Evolutionary conservation across 2,797 vertebrate genomes (phyloP).

Genomic region (Zalophus californianus): DNA sequence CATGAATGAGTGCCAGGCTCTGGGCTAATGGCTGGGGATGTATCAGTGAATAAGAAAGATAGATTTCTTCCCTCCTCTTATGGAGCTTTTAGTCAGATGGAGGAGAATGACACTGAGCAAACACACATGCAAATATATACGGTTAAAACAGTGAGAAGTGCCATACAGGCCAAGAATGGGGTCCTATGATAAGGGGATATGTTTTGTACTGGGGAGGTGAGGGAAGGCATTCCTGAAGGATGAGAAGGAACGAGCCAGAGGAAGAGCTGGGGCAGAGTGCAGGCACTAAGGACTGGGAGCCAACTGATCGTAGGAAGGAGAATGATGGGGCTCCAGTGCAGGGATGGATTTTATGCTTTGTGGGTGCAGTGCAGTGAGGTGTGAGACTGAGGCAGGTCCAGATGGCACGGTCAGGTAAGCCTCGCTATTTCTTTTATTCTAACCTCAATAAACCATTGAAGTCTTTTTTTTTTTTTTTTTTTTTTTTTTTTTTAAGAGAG

Average conservation of each 20-base stretch:
- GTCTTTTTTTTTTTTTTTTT: background rate
- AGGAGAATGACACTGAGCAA: background rate
- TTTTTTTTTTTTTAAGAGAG: background rate
- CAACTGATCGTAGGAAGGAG: background rate
- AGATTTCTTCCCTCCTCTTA: background rate
- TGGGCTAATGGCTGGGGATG: background rate
- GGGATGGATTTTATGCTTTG: background rate
- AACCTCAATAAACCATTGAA: background rate
- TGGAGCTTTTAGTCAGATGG: conserved; percentile 8
- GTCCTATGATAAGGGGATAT: background rate
- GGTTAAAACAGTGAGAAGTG: background rate
- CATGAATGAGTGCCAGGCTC: background rate
- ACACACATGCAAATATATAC: background rate
- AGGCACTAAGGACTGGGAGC: background rate
- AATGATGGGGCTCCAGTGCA: background rate
- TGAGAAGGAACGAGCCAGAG: background rate
- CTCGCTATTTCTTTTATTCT: background rate
- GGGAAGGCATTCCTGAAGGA: background rate
- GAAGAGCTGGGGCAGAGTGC: background rate
- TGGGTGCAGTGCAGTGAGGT: background rate
- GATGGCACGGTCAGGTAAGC: background rate
- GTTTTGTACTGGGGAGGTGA: background rate
- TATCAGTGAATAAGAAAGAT: conserved; percentile 6
- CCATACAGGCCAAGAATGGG: background rate
- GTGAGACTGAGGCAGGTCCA: background rate